A percentile compares a stretch with the other conserved stretches of the same genome.
phyloP scores from a whole-genome alignment of 2,113 vertebrate species.

The Alouatta palliata region DNA sequence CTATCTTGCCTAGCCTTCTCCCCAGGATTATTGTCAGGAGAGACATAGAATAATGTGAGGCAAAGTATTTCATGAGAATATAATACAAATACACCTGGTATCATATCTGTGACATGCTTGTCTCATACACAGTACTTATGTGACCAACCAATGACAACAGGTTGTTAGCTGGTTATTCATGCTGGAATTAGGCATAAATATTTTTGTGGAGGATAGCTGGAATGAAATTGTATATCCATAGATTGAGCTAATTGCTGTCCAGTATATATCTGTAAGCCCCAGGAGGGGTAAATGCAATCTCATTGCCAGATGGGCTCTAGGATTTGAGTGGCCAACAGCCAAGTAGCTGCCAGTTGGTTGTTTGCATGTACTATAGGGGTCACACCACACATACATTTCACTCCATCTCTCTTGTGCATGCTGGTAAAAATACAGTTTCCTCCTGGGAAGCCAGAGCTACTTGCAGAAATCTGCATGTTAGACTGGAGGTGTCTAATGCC shows the following conservation, averaged over 20 bases:
- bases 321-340: conserved; percentile 79
- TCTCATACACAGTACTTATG: not conserved
- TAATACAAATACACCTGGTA: not conserved
- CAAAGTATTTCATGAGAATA: not conserved
- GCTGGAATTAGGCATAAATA: conserved; percentile 29
- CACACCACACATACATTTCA: conserved; percentile 61
- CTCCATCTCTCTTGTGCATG: conserved; percentile 36
- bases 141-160: not conserved
- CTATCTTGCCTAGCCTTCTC: not conserved
- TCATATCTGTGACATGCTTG: not conserved
- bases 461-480: not conserved
- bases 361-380: conserved; percentile 72
- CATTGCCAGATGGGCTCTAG: conserved; percentile 80
- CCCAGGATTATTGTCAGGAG: not conserved
- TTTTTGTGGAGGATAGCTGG: conserved; percentile 61
- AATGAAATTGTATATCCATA: conserved; percentile 79
- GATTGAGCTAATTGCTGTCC: conserved; percentile 81
- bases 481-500: not conserved
- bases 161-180: conserved; percentile 48
- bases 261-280: conserved; percentile 76
- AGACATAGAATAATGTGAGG: not conserved
- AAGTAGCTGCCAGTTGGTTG: conserved; percentile 78
- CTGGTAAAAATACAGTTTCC: conserved; percentile 72
- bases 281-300: conserved; percentile 67
- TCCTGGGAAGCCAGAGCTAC: not conserved